Conservation (phyloP, 2,888 invertebrate species). For the Liodrosophila aerea region DNA sequence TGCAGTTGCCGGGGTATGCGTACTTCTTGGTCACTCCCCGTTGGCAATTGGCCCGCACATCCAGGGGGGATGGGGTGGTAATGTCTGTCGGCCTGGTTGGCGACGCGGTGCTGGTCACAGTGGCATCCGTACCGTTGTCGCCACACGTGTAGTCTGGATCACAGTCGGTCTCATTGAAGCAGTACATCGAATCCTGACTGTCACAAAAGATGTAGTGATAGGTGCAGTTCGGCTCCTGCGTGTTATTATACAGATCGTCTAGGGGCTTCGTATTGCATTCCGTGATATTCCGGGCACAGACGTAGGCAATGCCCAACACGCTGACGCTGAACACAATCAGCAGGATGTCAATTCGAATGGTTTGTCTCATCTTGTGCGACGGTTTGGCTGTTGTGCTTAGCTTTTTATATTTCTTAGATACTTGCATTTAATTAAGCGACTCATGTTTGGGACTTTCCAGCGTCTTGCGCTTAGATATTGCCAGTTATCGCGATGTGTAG, state of each 20-base stretch:
- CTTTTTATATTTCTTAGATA: constrained; percentile 63
- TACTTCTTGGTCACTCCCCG: constrained; percentile 54
- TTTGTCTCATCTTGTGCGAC: constrained; percentile 55
- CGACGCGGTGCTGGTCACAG: background rate
- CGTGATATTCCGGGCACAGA: constrained; percentile 24
- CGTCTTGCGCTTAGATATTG: constrained; percentile 13
- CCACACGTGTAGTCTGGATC: constrained; percentile 21
- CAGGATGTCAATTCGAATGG: constrained; percentile 37
- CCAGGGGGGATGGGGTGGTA: constrained; percentile 13
- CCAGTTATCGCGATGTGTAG: constrained; percentile 47
- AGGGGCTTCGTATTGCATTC: constrained; percentile 28
- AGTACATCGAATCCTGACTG: constrained; percentile 7
- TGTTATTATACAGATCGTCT: constrained; percentile 27
- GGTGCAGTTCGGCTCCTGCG: constrained; percentile 34
- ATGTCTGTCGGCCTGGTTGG: background rate
- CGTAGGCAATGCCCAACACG: constrained; percentile 17
- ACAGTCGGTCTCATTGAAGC: background rate
- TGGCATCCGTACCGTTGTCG: background rate
- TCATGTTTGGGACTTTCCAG: constrained; percentile 41
- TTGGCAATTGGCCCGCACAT: constrained; percentile 42
- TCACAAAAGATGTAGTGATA: constrained; percentile 49
- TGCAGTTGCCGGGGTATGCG: constrained; percentile 59
- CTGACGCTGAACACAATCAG: constrained; percentile 18
- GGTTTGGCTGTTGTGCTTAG: constrained; percentile 33
- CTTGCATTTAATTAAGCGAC: constrained; percentile 65